These are phyloP conservation scores for Alectura lathami DNA, from an alignment of 2,113 vertebrate species.

Conservation along the genomic window DNA sequence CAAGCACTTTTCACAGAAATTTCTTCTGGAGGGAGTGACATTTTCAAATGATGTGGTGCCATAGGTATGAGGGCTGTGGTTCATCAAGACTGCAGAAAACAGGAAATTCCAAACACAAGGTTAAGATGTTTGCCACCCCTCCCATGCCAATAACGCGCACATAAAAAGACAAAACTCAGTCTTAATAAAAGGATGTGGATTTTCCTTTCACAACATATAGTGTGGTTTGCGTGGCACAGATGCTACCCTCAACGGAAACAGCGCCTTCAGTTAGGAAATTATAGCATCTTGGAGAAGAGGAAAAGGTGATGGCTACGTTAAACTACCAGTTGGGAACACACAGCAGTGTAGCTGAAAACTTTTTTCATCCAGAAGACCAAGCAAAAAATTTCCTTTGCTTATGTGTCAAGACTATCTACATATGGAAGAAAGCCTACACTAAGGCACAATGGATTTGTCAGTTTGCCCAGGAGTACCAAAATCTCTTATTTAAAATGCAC, in stretches of 20 bases:
- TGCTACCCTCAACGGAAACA: slow-evolving; percentile 69
- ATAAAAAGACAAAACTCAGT: slow-evolving; percentile 65
- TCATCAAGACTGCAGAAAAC: slow-evolving; percentile 53
- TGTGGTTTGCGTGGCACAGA: slow-evolving; percentile 59
- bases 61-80: slow-evolving; percentile 60
- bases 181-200: slow-evolving; percentile 74
- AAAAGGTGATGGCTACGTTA: slow-evolving; percentile 57
- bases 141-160: slow-evolving; percentile 58
- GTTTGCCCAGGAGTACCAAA: neutral
- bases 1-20: slow-evolving; percentile 14
- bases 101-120: slow-evolving; percentile 69
- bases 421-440: neutral
- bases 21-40: slow-evolving; percentile 31
- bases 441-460: neutral
- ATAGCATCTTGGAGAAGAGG: slow-evolving; percentile 24
- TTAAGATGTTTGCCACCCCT: slow-evolving; percentile 63
- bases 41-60: slow-evolving; percentile 41
- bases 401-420: neutral
- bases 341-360: neutral
- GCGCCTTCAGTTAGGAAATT: slow-evolving; percentile 62
- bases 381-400: neutral
- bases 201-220: slow-evolving; percentile 72
- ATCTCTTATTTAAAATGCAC: neutral
- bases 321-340: slow-evolving; percentile 18
- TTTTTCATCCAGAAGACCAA: neutral